These are phyloP conservation scores for Cyrtonyx montezumae DNA, from an alignment of 2,113 vertebrate genomes.

Conservation along the genomic window DNA sequence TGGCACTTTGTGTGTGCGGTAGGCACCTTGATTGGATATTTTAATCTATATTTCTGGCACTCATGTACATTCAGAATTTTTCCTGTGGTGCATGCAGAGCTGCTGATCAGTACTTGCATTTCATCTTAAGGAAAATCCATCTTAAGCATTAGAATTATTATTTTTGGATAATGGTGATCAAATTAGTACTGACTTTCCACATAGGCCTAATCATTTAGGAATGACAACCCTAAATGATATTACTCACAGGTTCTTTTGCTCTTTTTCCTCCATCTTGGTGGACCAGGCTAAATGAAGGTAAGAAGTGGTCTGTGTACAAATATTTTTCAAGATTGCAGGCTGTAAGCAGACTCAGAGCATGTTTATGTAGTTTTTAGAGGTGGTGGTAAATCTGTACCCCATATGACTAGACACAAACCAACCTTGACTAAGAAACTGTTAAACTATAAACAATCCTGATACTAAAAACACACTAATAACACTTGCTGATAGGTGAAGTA, in stretches of 20 bases:
- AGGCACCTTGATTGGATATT: neutral
- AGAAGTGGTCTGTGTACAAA: neutral
- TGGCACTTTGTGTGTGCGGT: neutral
- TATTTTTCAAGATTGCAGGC: neutral
- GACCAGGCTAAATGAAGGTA: conserved; percentile 17
- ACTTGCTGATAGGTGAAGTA: neutral
- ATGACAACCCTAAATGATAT: neutral
- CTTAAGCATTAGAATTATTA: neutral
- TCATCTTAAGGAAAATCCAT: neutral
- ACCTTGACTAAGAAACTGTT: neutral
- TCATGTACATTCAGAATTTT: neutral
- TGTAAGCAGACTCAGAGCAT: neutral
- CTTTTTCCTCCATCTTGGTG: conserved; percentile 2
- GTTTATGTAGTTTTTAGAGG: neutral
- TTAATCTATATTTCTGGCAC: neutral
- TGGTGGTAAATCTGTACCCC: neutral
- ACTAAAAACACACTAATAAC: neutral
- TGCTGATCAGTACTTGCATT: neutral
- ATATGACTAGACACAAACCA: neutral
- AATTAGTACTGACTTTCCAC: neutral
- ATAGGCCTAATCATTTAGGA: neutral
- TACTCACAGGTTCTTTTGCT: neutral
- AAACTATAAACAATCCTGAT: neutral
- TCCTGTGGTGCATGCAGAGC: neutral
- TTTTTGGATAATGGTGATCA: neutral